Base-by-base conservation (phyloP, 2,113 vertebrate genomes). In the Hydropotes inermis region DNA sequence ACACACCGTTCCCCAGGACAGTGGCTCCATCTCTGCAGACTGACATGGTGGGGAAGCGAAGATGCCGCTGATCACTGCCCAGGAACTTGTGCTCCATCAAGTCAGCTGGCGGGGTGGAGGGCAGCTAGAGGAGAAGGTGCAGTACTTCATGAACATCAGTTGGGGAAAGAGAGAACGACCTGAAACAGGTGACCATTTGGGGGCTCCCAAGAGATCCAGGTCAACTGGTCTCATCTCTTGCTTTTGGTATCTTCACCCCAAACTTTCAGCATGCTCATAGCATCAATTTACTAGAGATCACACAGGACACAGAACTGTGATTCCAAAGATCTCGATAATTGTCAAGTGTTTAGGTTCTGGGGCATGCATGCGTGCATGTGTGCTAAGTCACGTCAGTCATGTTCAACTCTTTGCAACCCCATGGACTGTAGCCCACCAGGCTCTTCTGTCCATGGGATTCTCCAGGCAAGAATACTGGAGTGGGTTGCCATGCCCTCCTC, bases 131-230 rank as follows among this genome's bases (percentile, higher is more conserved):
- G 78, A 45, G 76, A 84, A 86, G 54, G 33, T 1, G 28, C 6
- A 8, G 27, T 2, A 10, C 6, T 13, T 27, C 36, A 8, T 3
- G 36, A 47, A 58, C 13, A 0, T 0, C 39, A 67, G 23, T 16
- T 58, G 16, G 23, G 30, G 4, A 43, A 19, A 15, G 30, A 16
- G 33, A 43, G 19, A 70, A 64, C 43, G 3, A 27, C 54, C 27
- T 43, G 16, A 76, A 76, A 81, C 23, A 33, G 85, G 57, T 94
- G 45, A n/a, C 12, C 14, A 28, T n/a, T 15, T 7, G 19, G 36
- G 16, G 54, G 45, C 10, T 79, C 50, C 94, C 9, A 16, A 86
- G 87, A 58, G 78, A 78, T 74, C 45, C 57, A 11, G 39, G 47
- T 21, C 84, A 92, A n/a, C 2, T 10, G 21, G 4, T 76, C 7